Evolutionary conservation across 2,888 invertebrate species (phyloP), one percentile per base, ranked within the genome.

Genomic region (Drosophila colorata): DNA sequence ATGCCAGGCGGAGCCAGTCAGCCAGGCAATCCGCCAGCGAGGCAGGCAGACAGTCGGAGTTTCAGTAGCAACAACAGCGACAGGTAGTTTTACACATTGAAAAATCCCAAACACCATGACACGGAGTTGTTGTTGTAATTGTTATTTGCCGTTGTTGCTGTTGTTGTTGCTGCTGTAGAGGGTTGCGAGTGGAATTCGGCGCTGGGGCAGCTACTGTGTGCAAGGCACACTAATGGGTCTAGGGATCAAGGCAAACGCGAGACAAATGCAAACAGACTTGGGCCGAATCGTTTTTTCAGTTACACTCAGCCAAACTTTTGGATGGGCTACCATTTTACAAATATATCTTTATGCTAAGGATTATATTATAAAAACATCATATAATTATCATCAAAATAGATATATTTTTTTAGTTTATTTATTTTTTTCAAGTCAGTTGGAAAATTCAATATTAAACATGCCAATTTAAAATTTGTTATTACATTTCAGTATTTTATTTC

Each of bases 81-180:
- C 85, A 86, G 85, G 85, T 86, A 86, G 89, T 88, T 87, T 84
- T 88, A 84, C 83, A 84, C 83, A 80, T 84, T 85, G 85, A 81
- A 86, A 88, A 86, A 88, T 86, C 85, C 85, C 80, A 83, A 83
- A 86, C 83, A 86, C 76, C 85, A 81, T 81, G 87, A 84, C 81
- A 88, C 74, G 72, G 57, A 53, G 33, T 47, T 48, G 55, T 55
- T 46, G 44, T 61, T 70, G 49, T 47, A 16, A 44, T 61, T 72
- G 46, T 57, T 74, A 28, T 31, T 69, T 60, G 33, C 38, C 49
- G 35, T 57, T 67, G 41, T 44, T 56, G 20, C 9, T 56, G 20
- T n/a, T 55, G 46, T 28, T 59, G 37, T 38, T 64, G 63, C 23
- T 60, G 52, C 46, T 61, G 40, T 25, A 55, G 49, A 60, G 57